phyloP scores from a whole-genome alignment of 2,888 invertebrate species.

The Caenorhabditis auriculariae region DNA sequence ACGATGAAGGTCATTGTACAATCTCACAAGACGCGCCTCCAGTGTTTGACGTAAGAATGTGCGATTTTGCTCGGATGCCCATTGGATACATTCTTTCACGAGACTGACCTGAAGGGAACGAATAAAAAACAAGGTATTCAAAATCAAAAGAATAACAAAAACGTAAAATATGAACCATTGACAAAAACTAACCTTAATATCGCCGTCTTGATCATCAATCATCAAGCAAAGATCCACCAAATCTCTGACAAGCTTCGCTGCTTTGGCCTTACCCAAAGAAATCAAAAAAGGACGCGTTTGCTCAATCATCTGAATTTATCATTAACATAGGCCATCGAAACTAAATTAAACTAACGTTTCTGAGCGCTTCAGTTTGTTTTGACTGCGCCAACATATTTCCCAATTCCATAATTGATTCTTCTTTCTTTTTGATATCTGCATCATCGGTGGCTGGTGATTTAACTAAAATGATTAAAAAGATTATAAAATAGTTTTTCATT shows the following conservation, averaged over 20 bases:
- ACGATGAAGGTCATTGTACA: conserved; percentile 72
- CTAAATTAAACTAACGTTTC: conserved; percentile 22
- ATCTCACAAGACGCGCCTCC: conserved; percentile 88
- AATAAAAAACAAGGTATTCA: conserved; percentile 4
- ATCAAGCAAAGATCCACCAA: conserved; percentile 96
- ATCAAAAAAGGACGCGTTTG: conserved; percentile 87
- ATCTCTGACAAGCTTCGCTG: conserved; percentile 93
- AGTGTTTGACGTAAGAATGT: conserved; percentile 94
- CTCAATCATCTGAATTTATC: conserved; percentile 34
- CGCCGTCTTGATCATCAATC: conserved; percentile 91
- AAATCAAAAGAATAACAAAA: background rate
- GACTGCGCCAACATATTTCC: conserved; percentile 88
- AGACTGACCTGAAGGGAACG: conserved; percentile 68
- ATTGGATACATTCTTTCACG: conserved; percentile 90
- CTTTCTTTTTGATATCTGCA: conserved; percentile 85
- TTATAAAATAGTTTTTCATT: background rate
- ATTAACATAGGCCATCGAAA: background rate
- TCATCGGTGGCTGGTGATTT: conserved; percentile 70
- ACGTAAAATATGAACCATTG: no score
- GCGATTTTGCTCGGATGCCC: conserved; percentile 96
- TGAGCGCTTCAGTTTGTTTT: conserved; percentile 49
- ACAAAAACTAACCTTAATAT: conserved; percentile 46
- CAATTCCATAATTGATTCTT: conserved; percentile 88
- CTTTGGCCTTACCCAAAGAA: conserved; percentile 96
- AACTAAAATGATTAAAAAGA: conserved; percentile 26